A percentile compares a stretch with the other conserved stretches of the same genome.
Evolutionary conservation across 1,140 invertebrate genomes (phyloP).

Genomic region (Grapholita molesta): DNA sequence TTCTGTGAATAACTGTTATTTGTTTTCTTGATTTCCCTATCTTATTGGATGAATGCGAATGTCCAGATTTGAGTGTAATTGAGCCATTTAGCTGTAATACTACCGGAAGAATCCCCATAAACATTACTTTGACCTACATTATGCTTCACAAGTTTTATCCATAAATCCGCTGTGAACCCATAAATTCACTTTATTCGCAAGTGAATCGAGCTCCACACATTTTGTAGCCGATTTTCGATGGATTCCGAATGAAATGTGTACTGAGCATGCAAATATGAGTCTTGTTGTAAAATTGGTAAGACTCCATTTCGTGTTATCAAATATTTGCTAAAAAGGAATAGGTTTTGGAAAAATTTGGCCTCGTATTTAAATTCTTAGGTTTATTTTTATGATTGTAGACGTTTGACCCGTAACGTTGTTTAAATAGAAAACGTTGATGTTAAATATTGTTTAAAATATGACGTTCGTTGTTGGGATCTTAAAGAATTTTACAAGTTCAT

Average conservation of each 20-base stretch:
- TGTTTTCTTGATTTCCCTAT: neutral
- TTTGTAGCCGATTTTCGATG: conserved; percentile 1
- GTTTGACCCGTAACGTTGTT: neutral
- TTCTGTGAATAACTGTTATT: neutral
- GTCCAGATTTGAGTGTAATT: neutral
- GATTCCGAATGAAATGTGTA: neutral
- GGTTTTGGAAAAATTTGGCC: neutral
- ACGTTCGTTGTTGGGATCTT: neutral
- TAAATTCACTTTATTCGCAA: neutral
- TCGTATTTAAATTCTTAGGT: neutral
- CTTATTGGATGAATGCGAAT: neutral
- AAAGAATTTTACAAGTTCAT: no score
- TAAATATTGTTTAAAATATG: neutral
- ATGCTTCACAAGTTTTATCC: conserved; percentile 4
- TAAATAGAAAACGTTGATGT: neutral
- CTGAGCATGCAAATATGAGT: neutral
- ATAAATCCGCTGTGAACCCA: neutral
- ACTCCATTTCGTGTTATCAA: neutral
- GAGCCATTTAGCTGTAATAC: neutral
- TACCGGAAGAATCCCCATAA: neutral
- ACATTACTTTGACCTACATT: neutral
- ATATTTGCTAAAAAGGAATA: neutral
- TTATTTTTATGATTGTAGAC: neutral
- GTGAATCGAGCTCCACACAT: neutral
- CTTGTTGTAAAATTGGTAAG: neutral